Conservation (phyloP, 2,888 invertebrate genomes). For the Eledona agricola region DNA sequence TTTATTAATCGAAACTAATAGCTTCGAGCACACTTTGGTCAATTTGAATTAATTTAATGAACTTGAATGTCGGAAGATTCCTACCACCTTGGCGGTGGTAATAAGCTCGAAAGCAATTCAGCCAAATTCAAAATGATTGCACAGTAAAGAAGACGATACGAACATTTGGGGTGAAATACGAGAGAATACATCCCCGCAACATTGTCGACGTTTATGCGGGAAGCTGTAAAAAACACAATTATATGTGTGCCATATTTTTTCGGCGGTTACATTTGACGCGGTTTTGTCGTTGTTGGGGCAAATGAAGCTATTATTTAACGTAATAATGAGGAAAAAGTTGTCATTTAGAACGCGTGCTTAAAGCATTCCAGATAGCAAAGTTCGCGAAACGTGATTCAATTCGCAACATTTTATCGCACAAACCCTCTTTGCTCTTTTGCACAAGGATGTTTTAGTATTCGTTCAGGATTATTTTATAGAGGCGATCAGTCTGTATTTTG, state of each 20-base stretch:
- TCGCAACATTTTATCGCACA: conserved; percentile 31
- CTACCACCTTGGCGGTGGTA: no score
- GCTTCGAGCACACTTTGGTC: no score
- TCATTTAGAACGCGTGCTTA: conserved; percentile 34
- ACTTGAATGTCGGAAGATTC: no score
- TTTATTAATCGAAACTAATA: no score
- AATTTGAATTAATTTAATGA: no score
- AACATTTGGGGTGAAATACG: no score
- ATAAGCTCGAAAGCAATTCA: no score
- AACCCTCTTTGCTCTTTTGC: conserved; percentile 23
- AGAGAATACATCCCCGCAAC: no score
- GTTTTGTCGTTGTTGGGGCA: conserved; percentile 21
- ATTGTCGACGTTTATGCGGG: conserved; percentile 26
- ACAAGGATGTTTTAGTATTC: conserved; percentile 9
- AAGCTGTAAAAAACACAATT: conserved; percentile 32
- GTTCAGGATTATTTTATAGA: no score
- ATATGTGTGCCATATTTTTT: conserved; percentile 34
- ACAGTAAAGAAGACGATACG: no score
- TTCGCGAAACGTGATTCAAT: conserved; percentile 39
- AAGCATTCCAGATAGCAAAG: conserved; percentile 31
- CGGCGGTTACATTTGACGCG: conserved; percentile 22
- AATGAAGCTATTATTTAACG: conserved; percentile 40
- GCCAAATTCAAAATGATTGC: no score
- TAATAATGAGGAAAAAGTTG: conserved; percentile 40
- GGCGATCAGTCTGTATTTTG: no score